Evolutionary conservation across 1,140 invertebrate species (phyloP), one percentile per base, ranked within the genome.

Genomic region (Helicorthomorpha holstii): DNA sequence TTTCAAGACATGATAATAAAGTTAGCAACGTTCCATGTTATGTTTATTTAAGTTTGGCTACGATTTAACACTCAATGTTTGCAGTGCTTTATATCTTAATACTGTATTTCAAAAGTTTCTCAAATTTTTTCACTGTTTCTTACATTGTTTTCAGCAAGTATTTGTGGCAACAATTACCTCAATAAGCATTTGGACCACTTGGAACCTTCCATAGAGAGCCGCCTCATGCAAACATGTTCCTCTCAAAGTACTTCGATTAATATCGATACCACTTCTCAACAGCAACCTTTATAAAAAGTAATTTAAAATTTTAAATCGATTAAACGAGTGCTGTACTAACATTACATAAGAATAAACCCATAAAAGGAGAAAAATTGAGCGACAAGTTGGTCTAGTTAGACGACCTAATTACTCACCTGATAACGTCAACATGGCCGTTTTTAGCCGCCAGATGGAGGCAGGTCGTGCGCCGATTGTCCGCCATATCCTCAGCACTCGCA

Each of bases 181-280:
- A 3, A 97, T 64, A 16, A 96, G 70, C 0, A 85, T 75, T 49
- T 81, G 73, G 2, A 91, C 90, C 25, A 94, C 88, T 55, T 89
- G 84, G 56, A 85, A 77, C 70, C 95, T 95, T 48, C 91, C 91
- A 68, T 83, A 93, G 3, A 93, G 74, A 0, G 89, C 89, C 1
- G 92, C 92, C 62, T 96, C 90, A 70, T 97, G 93, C 53, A 98
- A 74, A 0, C 92, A 88, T 1, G 88, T 92, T 0, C 93, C 94
- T 26, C 81, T 78, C 48, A 80, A 76, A 1, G 91, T 94, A 56
- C 85, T 71, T 1, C 86, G 76, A 67, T 97, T 94, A 0, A 94
- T 84, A 62, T 89, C 80, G 58, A 94, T 81, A 1, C 90, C 90
- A 41, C 85, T 81, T 19, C 80, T 75, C 42, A 94, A 68, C 4